Base-by-base conservation (phyloP, 2,113 vertebrate species). In the Zeus faber region DNA sequence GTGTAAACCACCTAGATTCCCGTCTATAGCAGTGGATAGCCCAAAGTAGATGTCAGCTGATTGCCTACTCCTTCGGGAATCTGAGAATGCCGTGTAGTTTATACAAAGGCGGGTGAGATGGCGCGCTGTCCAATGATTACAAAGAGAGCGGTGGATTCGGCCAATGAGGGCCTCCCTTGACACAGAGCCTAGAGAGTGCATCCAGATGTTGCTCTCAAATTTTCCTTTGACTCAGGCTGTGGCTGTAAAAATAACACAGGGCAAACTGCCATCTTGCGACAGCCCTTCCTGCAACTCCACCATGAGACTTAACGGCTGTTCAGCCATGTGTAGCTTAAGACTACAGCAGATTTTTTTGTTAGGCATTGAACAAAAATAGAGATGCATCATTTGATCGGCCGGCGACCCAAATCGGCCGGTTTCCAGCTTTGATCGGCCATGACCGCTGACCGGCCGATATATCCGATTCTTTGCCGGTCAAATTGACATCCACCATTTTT, bases 121-220 rank as follows among this genome's bases (percentile, higher is more conserved):
- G 31, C 31, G 20, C 17, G 56, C 27, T 51, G 37, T 49, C 58
- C 59, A 67, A 51, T 7, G 55, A 56, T 44, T 54, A 65, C 6
- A 21, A 4, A 65, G 43, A 43, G 43, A 31, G 29, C 2, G 37
- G 29, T 10, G 2, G 8, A 49, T 35, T 29, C 13, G 53, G 52
- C 63, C 75, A 81, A 17, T 7, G 22, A 68, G 46, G 27, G 56
- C 24, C 39, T 39, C 40, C 50, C 54, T 51, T 16, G 61, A 66
- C 53, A 56, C 49, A 27, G 61, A 63, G 65, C 53, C 45, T 54
- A 47, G 56, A 74, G 65, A 62, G 70, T 62, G 67, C 54, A 70
- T 72, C 79, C 76, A 85, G 74, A 81, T 84, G 81, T 76, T 66
- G 40, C 49, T 50, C 68, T 88, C 77, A 77, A 62, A 70, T 83